phyloP scores from a whole-genome alignment of 2,113 vertebrate genomes.

The Barnardius zonarius region DNA sequence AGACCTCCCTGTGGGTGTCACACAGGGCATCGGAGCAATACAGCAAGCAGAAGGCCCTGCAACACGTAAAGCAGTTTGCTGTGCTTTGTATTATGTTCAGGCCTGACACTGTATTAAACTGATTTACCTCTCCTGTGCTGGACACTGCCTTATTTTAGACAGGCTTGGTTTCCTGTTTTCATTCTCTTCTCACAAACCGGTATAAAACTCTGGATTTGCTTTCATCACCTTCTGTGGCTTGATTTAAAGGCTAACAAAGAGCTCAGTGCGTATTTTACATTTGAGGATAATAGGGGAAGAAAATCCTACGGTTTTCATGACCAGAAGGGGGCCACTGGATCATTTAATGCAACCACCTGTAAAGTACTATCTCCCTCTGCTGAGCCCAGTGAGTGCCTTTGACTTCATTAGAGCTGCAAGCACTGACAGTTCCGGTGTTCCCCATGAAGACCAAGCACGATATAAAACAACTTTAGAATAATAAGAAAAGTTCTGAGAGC shows the following conservation, averaged over 20 bases:
- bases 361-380: constrained; percentile 3
- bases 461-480: constrained; percentile 41
- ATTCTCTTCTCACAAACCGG: background rate
- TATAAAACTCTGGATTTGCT: constrained; percentile 9
- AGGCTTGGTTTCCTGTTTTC: constrained; percentile 27
- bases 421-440: constrained; percentile 12
- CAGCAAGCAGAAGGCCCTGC: background rate
- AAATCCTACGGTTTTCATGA: constrained; percentile 45
- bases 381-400: background rate
- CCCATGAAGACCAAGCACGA: constrained; percentile 21
- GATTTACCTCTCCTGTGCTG: background rate
- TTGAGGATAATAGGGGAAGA: constrained; percentile 30
- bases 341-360: constrained; percentile 52
- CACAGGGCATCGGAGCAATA: rapidly evolving
- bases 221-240: constrained; percentile 27
- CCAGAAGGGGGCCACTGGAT: constrained; percentile 49
- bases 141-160: constrained; percentile 8
- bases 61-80: background rate
- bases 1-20: background rate
- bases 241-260: constrained; percentile 53
- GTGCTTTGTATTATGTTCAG: background rate
- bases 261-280: background rate
- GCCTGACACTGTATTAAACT: background rate
- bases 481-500: constrained; percentile 36
- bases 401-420: constrained; percentile 43